These are phyloP conservation scores for Nasonia vitripennis DNA, from an alignment of 1,140 invertebrate genomes.

Conservation along the genomic window DNA sequence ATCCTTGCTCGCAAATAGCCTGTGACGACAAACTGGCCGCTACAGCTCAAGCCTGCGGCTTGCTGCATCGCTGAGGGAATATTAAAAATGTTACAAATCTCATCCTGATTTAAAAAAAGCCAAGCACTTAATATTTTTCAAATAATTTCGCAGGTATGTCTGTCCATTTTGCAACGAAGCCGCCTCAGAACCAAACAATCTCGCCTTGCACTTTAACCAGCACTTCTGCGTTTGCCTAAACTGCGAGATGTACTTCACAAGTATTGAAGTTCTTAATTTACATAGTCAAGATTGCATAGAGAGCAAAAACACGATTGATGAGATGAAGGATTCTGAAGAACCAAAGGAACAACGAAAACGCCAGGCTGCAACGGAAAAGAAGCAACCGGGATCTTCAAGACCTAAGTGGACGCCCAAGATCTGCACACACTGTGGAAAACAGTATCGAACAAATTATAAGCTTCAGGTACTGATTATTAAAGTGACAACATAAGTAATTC, in stretches of 20 bases:
- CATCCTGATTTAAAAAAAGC: background rate
- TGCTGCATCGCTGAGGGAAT: no score
- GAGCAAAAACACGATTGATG: slow-evolving; percentile 54
- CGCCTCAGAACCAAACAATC: slow-evolving; percentile 69
- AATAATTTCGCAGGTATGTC: slow-evolving; percentile 55
- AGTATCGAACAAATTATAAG: slow-evolving; percentile 79
- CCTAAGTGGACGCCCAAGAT: slow-evolving; percentile 75
- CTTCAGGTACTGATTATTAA: slow-evolving; percentile 69
- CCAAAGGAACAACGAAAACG: slow-evolving; percentile 48
- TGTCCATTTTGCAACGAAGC: slow-evolving; percentile 77
- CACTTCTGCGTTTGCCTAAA: slow-evolving; percentile 73
- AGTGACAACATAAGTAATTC: background rate
- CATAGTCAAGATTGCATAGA: slow-evolving; percentile 69
- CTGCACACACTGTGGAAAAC: slow-evolving; percentile 77
- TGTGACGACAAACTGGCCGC: no score
- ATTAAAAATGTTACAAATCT: no score
- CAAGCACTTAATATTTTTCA: background rate
- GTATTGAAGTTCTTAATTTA: slow-evolving; percentile 69
- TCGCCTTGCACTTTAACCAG: slow-evolving; percentile 74
- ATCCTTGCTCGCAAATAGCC: background rate
- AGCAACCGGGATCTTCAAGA: slow-evolving; percentile 60
- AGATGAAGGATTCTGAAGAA: slow-evolving; percentile 30
- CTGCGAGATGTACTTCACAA: slow-evolving; percentile 73
- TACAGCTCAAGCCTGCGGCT: no score
- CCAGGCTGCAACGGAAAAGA: slow-evolving; percentile 56